Evolutionary conservation across 2,113 vertebrate genomes (phyloP), one percentile per base, ranked within the genome.

Genomic region (Pelecanoides urinatrix): DNA sequence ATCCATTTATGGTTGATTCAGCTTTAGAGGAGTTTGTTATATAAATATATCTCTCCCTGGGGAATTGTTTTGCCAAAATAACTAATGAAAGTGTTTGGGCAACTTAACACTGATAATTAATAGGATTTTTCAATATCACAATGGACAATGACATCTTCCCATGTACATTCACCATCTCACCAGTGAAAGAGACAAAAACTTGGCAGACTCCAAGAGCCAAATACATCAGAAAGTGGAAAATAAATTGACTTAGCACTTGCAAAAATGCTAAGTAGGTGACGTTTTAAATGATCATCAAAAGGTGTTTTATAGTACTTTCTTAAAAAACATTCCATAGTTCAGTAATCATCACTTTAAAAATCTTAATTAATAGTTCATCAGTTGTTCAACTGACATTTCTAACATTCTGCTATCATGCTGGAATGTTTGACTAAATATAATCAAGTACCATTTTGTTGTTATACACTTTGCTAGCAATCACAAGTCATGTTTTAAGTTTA

Each of bases 91-190:
- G 67, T 84, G 47, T 92, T 96, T 92, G 90, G 97, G 82, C 78
- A 97, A 97, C 79, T 97, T 97, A 97, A 87, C 75, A 81, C 36
- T 80, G 87, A 92, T 96, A 95, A 96, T 96, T 97, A 97, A 97
- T 96, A 90, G 94, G 93, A 89, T 94, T 92, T 97, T 92, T 95
- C 96, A 96, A 76, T 94, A 93, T 79, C 58, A 78, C 55, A 92
- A 87, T 42, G 77, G 95, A 76, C 92, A 92, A 49, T 7, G 36
- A 73, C 91, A 76, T 92, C 40, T 94, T 96, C 76, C 76, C 44
- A 18, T 36, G 17, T 45, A 85, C 6, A 30, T 84, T 95, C 93
- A 94, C 72, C 63, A 34, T 53, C 76, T 88, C 34, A 45, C 36
- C 44, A 84, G 61, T 27, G 56, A 95, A 95, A 65, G 61, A 88